phyloP scores from a whole-genome alignment of 1,140 invertebrate species.

The Hetaerina americana region DNA sequence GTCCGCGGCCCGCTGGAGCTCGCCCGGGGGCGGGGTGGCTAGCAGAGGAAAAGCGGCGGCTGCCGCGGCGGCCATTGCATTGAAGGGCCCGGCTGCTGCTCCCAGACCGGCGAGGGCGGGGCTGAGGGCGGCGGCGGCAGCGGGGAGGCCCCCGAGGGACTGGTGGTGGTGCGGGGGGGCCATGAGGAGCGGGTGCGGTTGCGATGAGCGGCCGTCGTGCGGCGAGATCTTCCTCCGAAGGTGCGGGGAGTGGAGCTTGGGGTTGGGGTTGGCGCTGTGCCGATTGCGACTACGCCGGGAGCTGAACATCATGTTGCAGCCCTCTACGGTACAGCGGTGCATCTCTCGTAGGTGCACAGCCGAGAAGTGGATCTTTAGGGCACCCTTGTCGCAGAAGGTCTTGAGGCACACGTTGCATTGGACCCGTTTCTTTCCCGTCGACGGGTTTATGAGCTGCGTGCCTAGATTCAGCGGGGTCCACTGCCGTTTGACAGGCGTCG shows the following conservation, averaged over 20 bases:
- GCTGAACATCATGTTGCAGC: constrained; percentile 99
- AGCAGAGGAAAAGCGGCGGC: constrained; percentile 2
- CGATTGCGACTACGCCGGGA: constrained; percentile 88
- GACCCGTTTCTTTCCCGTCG: constrained; percentile 89
- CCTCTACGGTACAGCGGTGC: constrained; percentile 97
- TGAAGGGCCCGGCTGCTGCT: constrained; percentile 50
- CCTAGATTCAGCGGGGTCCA: constrained; percentile 85
- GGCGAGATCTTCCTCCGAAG: constrained; percentile 81
- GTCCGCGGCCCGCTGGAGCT: neutral
- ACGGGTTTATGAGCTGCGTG: constrained; percentile 80
- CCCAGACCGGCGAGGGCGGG: constrained; percentile 19
- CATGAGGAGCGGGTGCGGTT: constrained; percentile 64
- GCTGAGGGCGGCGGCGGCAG: constrained; percentile 42
- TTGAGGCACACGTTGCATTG: constrained; percentile 97
- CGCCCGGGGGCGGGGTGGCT: neutral
- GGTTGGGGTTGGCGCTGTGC: constrained; percentile 96
- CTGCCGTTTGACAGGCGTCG: constrained; percentile 78
- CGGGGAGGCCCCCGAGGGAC: constrained; percentile 26
- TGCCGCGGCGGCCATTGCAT: constrained; percentile 36
- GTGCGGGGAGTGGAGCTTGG: constrained; percentile 93
- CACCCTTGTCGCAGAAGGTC: constrained; percentile 99
- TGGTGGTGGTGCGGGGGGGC: constrained; percentile 49
- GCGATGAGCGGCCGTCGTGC: constrained; percentile 78
- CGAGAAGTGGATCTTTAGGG: constrained; percentile 98
- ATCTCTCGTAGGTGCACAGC: constrained; percentile 97